A percentile compares a stretch with the other conserved stretches of the same genome.
Evolutionary conservation across 2,888 invertebrate genomes (phyloP).

Genomic region (Athalia rosae): DNA sequence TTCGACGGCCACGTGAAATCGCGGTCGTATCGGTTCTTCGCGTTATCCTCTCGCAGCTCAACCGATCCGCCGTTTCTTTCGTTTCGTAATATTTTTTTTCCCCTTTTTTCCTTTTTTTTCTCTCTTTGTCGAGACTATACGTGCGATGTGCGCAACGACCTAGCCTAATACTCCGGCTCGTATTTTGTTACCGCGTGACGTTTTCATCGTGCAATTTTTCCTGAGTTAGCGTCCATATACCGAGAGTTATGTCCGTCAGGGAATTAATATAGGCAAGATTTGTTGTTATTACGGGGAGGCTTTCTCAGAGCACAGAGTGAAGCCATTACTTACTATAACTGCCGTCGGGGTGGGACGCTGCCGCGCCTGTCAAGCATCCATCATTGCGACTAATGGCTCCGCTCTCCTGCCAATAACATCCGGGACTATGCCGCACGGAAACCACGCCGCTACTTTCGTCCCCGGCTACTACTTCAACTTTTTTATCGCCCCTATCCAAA

Average conservation of each 20-base stretch:
- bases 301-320: constrained; percentile 70
- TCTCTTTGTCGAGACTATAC: neutral
- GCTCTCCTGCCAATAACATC: constrained; percentile 73
- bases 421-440: constrained; percentile 62
- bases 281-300: constrained; percentile 71
- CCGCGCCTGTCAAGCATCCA: constrained; percentile 72
- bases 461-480: constrained; percentile 53
- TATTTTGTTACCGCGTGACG: constrained; percentile 63
- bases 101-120: neutral
- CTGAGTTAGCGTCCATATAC: constrained; percentile 63
- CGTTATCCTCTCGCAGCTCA: neutral
- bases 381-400: constrained; percentile 72
- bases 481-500: constrained; percentile 46
- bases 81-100: neutral
- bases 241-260: constrained; percentile 71
- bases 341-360: constrained; percentile 69
- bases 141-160: constrained; percentile 29
- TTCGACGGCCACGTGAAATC: constrained; percentile 8
- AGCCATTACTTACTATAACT: constrained; percentile 73
- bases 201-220: constrained; percentile 69
- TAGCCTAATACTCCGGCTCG: constrained; percentile 61
- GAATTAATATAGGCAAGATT: constrained; percentile 73
- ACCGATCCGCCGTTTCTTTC: neutral
- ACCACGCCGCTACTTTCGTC: constrained; percentile 38
- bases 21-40: no score